Conservation (phyloP, 2,888 invertebrate genomes). For the Xestia ashworthii region DNA sequence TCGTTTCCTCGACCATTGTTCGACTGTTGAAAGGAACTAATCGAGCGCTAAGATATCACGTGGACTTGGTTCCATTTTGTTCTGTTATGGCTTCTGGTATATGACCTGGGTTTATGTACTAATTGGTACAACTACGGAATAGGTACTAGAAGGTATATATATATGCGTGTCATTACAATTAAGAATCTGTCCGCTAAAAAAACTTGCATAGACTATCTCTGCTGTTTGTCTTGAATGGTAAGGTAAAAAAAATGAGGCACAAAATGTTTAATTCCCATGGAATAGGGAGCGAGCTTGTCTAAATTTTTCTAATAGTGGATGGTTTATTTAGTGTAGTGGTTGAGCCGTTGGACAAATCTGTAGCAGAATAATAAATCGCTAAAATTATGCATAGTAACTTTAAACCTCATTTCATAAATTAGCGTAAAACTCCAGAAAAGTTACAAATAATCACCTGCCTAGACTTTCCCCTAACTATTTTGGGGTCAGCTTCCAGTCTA, state of each 20-base stretch:
- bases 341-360: background rate
- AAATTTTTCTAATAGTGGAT: background rate
- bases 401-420: no score
- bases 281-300: background rate
- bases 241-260: background rate
- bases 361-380: no score
- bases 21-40: slow-evolving; percentile 57
- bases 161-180: background rate
- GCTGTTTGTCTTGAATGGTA: background rate
- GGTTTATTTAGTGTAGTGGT: background rate
- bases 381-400: no score
- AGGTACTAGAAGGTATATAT: background rate
- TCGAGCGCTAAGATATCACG: slow-evolving; percentile 52
- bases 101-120: slow-evolving; percentile 8
- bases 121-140: background rate
- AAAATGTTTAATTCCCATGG: background rate
- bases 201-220: background rate
- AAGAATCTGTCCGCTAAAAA: background rate
- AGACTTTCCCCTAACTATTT: background rate
- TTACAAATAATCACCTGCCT: background rate
- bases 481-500: background rate
- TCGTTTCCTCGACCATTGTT: slow-evolving; percentile 57
- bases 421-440: background rate
- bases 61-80: slow-evolving; percentile 34
- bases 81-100: slow-evolving; percentile 3